These are phyloP conservation scores for Chaetodon trifascialis DNA, from an alignment of 2,113 vertebrate species.

Conservation along the genomic window DNA sequence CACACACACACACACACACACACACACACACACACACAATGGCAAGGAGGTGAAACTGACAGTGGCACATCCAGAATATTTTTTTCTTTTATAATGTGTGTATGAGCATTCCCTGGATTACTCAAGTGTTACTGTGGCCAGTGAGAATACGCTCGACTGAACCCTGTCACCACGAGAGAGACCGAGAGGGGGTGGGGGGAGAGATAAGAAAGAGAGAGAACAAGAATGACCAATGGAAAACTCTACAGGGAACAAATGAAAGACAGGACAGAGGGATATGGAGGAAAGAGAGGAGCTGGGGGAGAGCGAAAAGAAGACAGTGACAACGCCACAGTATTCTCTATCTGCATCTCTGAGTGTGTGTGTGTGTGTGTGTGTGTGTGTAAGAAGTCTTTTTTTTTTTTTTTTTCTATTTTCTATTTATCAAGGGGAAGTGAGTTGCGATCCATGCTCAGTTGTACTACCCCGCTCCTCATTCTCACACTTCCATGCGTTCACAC, in stretches of 20 bases:
- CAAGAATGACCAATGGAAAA: slow-evolving; percentile 28
- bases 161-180: slow-evolving; percentile 43
- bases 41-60: slow-evolving; percentile 15
- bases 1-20: slow-evolving; percentile 3
- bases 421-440: slow-evolving; percentile 22
- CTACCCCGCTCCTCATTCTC: slow-evolving; percentile 13
- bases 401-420: not conserved
- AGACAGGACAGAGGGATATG: slow-evolving; percentile 17
- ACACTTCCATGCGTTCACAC: slow-evolving; percentile 24
- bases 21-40: slow-evolving; percentile 4
- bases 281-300: slow-evolving; percentile 11
- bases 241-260: slow-evolving; percentile 59
- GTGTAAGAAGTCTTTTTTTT: not conserved
- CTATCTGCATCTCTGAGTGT: slow-evolving; percentile 28
- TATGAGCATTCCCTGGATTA: slow-evolving; percentile 45
- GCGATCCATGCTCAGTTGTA: slow-evolving; percentile 21
- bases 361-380: slow-evolving; percentile 1
- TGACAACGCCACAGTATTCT: not conserved
- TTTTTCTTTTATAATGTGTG: not conserved
- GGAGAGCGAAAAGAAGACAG: slow-evolving; percentile 7
- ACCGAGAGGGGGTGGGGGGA: not conserved
- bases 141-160: slow-evolving; percentile 48
- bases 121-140: slow-evolving; percentile 49
- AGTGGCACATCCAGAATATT: not conserved
- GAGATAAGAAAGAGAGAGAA: not conserved